Conservation (phyloP, 2,888 invertebrate species). For the Cerceris ruficornis region DNA sequence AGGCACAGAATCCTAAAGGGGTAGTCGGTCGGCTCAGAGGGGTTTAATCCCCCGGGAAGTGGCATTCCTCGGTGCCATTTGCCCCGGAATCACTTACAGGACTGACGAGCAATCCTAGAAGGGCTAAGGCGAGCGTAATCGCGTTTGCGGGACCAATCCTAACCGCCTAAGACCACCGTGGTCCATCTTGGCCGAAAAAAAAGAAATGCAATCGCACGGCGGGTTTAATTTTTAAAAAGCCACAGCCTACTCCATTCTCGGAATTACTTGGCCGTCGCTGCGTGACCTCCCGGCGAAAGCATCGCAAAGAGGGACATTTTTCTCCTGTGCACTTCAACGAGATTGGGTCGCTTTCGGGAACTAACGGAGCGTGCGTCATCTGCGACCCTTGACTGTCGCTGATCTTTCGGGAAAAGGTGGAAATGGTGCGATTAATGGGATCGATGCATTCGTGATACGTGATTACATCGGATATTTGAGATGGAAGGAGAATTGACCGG, state of each 20-base stretch:
- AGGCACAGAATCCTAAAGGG: slow-evolving; percentile 7
- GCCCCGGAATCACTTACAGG: slow-evolving; percentile 51
- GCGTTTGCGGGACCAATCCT: slow-evolving; percentile 48
- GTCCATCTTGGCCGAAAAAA: slow-evolving; percentile 15
- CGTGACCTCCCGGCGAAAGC: slow-evolving; percentile 16
- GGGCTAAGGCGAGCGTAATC: slow-evolving; percentile 43
- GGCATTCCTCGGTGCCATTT: slow-evolving; percentile 46
- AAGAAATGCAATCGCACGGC: slow-evolving; percentile 53
- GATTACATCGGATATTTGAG: too few species aligned
- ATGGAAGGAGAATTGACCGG: too few species aligned
- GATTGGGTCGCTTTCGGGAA: slow-evolving; percentile 31
- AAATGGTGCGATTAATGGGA: too few species aligned
- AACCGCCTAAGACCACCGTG: slow-evolving; percentile 6
- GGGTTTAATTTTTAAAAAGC: slow-evolving; percentile 66
- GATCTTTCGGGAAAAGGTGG: not conserved
- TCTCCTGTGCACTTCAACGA: slow-evolving; percentile 31
- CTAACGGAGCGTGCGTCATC: slow-evolving; percentile 7
- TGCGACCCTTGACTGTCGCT: not conserved
- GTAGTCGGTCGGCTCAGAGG: slow-evolving; percentile 2
- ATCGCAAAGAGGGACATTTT: slow-evolving; percentile 13
- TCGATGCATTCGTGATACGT: too few species aligned
- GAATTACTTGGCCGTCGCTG: slow-evolving; percentile 48
- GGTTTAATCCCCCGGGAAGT: slow-evolving; percentile 37
- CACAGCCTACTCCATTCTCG: slow-evolving; percentile 48
- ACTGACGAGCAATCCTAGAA: slow-evolving; percentile 26